Evolutionary conservation across 2,888 invertebrate species (phyloP), one percentile per base, ranked within the genome.

Genomic region (Ectemnius lituratus): DNA sequence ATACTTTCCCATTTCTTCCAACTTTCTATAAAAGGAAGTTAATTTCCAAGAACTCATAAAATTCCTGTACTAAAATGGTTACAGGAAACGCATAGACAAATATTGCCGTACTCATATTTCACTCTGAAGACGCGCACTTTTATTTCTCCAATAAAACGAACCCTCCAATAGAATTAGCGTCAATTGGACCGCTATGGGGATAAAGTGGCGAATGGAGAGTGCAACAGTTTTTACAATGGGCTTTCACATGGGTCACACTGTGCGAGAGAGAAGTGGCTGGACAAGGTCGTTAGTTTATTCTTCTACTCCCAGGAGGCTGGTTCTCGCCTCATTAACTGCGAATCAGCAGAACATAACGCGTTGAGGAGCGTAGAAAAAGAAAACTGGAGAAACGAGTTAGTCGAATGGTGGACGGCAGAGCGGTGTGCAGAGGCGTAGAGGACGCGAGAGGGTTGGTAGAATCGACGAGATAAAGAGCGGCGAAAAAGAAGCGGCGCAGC

Each of bases 311-410:
- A 67, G 79, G 76, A 79, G 77, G 80, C 80, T 79, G 80, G 80
- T 85, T 87, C 78, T 80, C 87, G 85, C 82, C 85, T 88, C 88
- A 88, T 88, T 88, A 88, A 85, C 86, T 84, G 82, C 82, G 84
- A 86, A 87, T 88, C 85, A 85, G 83, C 79, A 73, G 70, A 78
- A 84, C 81, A 80, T 83, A 85, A 82, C 85, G 86, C 81, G 75
- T 62, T 52, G 70, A 70, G 79, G 67, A 80, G 37, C 37, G 37
- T 78, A 78, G 73, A 75, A 76, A 68, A 71, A 77, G 67, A 70
- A 28, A 67, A 57, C 28, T 61, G 69, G 75, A 70, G 72, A 68
- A 63, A 57, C 13, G 37, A 56, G 61, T 61, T 64, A 63, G 67
- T 63, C 63, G 66, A 78, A 64, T 78, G 74, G 71, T 72, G 73